Conservation (phyloP, 2,888 invertebrate species). For the Deilephila porcellus region DNA sequence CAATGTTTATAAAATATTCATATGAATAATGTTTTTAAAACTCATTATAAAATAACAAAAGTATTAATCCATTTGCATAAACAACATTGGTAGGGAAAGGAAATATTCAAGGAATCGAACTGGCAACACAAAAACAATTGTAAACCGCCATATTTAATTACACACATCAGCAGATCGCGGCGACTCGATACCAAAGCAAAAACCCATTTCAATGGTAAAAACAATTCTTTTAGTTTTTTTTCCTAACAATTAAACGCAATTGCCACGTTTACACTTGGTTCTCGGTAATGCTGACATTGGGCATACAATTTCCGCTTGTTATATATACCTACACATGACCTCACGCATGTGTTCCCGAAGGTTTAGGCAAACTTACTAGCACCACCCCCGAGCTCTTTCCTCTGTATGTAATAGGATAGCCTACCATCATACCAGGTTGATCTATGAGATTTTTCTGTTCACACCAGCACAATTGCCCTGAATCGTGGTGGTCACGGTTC, state of each 20-base stretch:
- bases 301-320: background rate
- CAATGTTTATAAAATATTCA: too few species aligned
- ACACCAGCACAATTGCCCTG: too few species aligned
- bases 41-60: background rate
- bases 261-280: background rate
- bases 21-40: too few species aligned
- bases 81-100: background rate
- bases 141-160: conserved; percentile 20
- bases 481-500: too few species aligned
- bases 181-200: conserved; percentile 32
- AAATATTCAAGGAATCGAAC: conserved; percentile 8
- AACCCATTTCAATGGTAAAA: conserved; percentile 1
- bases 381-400: too few species aligned
- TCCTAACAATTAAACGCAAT: background rate
- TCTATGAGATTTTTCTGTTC: too few species aligned
- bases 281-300: background rate
- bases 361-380: too few species aligned
- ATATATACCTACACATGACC: too few species aligned
- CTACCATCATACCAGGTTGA: too few species aligned
- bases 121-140: conserved; percentile 8
- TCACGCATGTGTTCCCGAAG: too few species aligned
- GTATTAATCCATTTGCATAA: background rate
- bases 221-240: background rate
- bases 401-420: too few species aligned
- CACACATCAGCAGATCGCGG: conserved; percentile 21